phyloP scores from a whole-genome alignment of 2,888 invertebrate genomes.

The Synanthedon formicaeformis region DNA sequence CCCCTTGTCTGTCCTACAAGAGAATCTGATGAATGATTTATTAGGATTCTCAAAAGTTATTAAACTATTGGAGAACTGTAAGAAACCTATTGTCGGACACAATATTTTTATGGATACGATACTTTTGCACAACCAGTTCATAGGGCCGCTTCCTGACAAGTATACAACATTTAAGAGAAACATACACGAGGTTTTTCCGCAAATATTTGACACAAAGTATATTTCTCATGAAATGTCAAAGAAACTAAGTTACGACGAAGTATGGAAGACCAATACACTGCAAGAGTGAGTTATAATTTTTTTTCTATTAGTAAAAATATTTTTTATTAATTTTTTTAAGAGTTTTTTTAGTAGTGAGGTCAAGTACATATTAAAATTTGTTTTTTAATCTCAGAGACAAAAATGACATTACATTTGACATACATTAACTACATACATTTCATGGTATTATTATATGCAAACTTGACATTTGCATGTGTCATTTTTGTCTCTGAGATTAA shows the following conservation, averaged over 20 bases:
- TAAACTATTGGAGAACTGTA: constrained; percentile 62
- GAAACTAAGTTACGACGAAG: constrained; percentile 48
- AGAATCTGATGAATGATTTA: constrained; percentile 59
- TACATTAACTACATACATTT: too few species aligned
- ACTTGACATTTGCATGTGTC: too few species aligned
- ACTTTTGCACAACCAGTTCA: constrained; percentile 79
- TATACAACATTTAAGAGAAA: constrained; percentile 75
- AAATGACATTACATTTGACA: too few species aligned
- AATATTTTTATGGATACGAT: constrained; percentile 79
- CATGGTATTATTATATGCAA: too few species aligned
- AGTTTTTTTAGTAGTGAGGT: too few species aligned
- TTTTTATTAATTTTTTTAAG: too few species aligned
- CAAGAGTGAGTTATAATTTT: constrained; percentile 40
- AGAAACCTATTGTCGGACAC: constrained; percentile 82
- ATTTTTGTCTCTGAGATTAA: too few species aligned
- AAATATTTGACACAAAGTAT: constrained; percentile 80
- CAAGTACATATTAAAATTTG: too few species aligned
- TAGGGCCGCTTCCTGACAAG: constrained; percentile 74
- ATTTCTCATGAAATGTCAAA: constrained; percentile 71
- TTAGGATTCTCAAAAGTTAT: constrained; percentile 78
- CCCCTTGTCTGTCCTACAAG: constrained; percentile 50
- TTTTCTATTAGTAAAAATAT: too few species aligned
- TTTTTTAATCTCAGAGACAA: too few species aligned
- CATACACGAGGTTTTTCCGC: constrained; percentile 73
- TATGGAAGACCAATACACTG: constrained; percentile 65